Evolutionary conservation across 2,113 vertebrate species (phyloP).

Genomic region (Argyrosomus japonicus): DNA sequence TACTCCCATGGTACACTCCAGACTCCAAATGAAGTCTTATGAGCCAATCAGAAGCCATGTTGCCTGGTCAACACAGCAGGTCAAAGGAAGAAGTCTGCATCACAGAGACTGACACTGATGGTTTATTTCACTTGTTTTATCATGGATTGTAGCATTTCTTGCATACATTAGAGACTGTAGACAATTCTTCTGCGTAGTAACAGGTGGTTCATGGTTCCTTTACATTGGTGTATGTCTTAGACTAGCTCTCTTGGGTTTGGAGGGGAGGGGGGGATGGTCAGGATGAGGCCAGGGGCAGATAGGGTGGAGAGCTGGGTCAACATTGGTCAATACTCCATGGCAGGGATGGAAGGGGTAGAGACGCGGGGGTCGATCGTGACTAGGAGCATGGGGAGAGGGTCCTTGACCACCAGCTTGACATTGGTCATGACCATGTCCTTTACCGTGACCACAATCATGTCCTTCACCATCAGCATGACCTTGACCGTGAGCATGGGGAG

Average conservation of each 20-base stretch:
- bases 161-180: neutral
- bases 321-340: neutral
- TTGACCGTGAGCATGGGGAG: neutral
- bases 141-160: neutral
- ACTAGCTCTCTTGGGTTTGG: neutral
- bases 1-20: neutral
- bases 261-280: neutral
- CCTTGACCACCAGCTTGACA: too few species aligned
- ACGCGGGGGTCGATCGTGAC: too few species aligned
- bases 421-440: too few species aligned
- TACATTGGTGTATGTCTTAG: neutral
- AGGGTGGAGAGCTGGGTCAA: conserved; percentile 7
- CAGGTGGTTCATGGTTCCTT: too few species aligned
- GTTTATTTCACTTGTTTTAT: neutral
- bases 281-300: conserved; percentile 33
- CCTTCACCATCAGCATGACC: too few species aligned
- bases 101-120: neutral
- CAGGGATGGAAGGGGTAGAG: too few species aligned
- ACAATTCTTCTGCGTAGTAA: neutral
- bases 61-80: neutral
- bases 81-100: neutral
- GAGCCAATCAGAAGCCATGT: too few species aligned
- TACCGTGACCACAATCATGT: too few species aligned
- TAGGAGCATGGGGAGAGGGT: too few species aligned
- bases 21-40: too few species aligned